Evolutionary conservation across 2,888 invertebrate species (phyloP).

Genomic region (Philhelius pedissequus): DNA sequence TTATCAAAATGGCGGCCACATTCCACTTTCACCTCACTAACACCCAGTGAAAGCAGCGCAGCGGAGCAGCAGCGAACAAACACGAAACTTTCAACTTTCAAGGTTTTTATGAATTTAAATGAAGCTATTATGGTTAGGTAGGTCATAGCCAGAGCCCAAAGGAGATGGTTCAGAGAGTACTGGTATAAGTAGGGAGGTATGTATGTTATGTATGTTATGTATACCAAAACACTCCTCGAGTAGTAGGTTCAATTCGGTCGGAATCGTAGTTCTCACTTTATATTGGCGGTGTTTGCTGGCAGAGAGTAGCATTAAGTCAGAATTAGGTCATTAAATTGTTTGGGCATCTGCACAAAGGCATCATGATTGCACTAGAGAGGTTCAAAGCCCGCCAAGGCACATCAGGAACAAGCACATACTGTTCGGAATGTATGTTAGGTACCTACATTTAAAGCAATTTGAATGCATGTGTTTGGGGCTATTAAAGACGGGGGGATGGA

Average conservation of each 20-base stretch:
- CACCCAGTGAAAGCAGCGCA: background rate
- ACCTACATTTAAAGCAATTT: constrained; percentile 13
- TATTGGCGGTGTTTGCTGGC: constrained; percentile 50
- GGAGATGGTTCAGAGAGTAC: constrained; percentile 24
- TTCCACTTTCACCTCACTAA: background rate
- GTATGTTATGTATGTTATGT: too few relatives aligned
- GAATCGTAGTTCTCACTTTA: constrained; percentile 38
- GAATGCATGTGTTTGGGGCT: constrained; percentile 14
- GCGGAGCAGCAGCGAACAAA: constrained; percentile 30
- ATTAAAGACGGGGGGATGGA: constrained; percentile 16
- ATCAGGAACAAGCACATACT: too few relatives aligned
- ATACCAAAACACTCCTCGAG: background rate
- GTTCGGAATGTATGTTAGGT: background rate
- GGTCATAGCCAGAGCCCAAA: constrained; percentile 59
- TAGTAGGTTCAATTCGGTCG: constrained; percentile 19
- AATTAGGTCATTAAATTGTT: constrained; percentile 68
- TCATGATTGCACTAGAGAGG: constrained; percentile 56
- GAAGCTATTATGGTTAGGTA: constrained; percentile 66
- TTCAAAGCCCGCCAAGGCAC: constrained; percentile 14
- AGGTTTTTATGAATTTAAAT: constrained; percentile 68
- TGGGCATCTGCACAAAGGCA: constrained; percentile 65
- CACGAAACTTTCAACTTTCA: constrained; percentile 65
- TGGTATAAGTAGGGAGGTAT: background rate
- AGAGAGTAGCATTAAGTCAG: constrained; percentile 46
- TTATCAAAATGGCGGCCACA: constrained; percentile 15